These are phyloP conservation scores for Sarcoramphus papa DNA, from an alignment of 2,797 vertebrate species.

Conservation along the genomic window DNA sequence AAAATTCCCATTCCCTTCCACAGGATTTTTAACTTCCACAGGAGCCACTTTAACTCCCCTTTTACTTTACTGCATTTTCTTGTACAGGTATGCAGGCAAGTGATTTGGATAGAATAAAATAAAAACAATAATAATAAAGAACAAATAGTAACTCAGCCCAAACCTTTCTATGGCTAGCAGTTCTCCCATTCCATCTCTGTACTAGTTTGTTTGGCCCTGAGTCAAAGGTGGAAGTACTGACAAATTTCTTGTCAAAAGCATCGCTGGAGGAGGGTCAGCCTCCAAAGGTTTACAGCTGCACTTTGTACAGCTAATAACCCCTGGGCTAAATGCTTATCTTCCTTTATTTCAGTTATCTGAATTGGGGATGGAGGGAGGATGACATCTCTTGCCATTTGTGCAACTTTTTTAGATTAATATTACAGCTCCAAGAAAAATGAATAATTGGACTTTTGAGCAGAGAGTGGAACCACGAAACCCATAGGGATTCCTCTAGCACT, in stretches of 20 bases:
- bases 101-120: background rate
- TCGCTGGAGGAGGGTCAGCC: background rate
- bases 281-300: constrained; percentile 2
- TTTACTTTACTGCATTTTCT: background rate
- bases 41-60: background rate
- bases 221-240: constrained; percentile 18
- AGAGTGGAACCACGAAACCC: constrained; percentile 30
- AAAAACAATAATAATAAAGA: background rate
- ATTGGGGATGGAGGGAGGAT: constrained; percentile 16
- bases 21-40: background rate
- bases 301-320: constrained; percentile 38
- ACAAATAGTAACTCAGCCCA: background rate
- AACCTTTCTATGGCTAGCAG: background rate
- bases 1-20: background rate
- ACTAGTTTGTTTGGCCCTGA: background rate
- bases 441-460: constrained; percentile 47
- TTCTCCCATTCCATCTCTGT: background rate
- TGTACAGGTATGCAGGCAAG: background rate
- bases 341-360: constrained; percentile 37
- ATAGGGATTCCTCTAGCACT: constrained; percentile 47
- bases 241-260: constrained; percentile 4
- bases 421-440: constrained; percentile 54
- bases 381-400: constrained; percentile 36
- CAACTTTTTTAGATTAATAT: constrained; percentile 47
- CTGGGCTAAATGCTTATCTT: constrained; percentile 29